Percentiles rank a stretch among this genome's conserved stretches.
Evolutionary conservation across 2,797 vertebrate species (phyloP).

Genomic region (Crocidura indochinensis): DNA sequence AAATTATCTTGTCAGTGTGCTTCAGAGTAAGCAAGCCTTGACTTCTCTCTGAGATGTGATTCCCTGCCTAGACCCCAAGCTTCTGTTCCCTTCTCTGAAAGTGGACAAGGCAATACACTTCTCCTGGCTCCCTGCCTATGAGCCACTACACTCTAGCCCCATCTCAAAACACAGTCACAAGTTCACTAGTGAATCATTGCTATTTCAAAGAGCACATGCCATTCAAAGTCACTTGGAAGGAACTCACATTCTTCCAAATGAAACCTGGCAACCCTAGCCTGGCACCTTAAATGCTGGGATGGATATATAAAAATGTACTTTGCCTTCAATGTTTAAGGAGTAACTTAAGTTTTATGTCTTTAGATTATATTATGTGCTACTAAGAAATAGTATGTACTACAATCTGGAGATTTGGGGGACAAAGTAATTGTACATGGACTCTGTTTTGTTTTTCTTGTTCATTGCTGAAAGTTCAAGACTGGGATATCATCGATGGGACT

Average conservation of each 20-base stretch:
- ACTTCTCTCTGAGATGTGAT: background rate
- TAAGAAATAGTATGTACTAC: no score
- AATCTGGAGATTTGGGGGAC: no score
- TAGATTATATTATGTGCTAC: no score
- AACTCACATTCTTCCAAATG: constrained; percentile 39
- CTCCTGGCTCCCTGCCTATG: constrained; percentile 9
- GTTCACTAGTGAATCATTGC: constrained; percentile 15
- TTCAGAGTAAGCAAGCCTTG: constrained; percentile 49
- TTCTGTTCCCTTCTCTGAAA: constrained; percentile 37
- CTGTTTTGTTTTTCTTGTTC: no score
- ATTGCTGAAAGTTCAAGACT: no score
- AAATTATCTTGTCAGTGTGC: background rate
- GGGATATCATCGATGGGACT: no score
- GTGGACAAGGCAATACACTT: constrained; percentile 9
- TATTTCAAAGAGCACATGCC: constrained; percentile 60
- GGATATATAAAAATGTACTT: no score
- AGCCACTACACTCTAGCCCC: constrained; percentile 21
- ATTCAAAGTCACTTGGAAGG: constrained; percentile 15
- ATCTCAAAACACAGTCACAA: constrained; percentile 29
- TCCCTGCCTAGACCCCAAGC: background rate
- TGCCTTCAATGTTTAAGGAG: no score
- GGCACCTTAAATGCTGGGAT: constrained; percentile 30
- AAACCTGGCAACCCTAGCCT: constrained; percentile 11
- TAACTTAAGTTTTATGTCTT: no score
- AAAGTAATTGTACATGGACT: no score